These are phyloP conservation scores for Cephalotes varians DNA, from an alignment of 2,888 invertebrate species.

Conservation along the genomic window DNA sequence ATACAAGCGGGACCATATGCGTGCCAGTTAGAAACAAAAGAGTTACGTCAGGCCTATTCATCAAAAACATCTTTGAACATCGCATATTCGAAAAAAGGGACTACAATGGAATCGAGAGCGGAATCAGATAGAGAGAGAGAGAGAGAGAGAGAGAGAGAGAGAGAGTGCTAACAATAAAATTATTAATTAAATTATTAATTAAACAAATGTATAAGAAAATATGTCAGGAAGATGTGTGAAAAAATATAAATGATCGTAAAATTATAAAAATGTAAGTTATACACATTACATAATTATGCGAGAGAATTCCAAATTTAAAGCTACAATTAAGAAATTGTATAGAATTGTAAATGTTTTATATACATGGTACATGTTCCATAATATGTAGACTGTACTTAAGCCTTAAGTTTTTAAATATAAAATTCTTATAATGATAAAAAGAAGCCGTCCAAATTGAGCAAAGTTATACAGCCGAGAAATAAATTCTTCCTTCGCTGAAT, in stretches of 20 bases:
- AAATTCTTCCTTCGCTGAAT: conserved; percentile 15
- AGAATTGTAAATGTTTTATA: background rate
- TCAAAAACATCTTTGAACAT: conserved; percentile 72
- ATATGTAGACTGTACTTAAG: background rate
- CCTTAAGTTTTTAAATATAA: background rate
- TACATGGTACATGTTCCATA: background rate
- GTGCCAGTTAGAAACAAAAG: conserved; percentile 74
- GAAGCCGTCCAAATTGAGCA: conserved; percentile 5
- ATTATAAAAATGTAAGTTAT: background rate
- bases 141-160: too few relatives aligned
- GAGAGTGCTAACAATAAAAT: too few relatives aligned
- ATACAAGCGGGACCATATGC: conserved; percentile 61
- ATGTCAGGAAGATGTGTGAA: background rate
- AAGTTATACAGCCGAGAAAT: conserved; percentile 32
- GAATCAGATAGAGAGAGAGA: too few relatives aligned
- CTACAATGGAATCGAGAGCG: too few relatives aligned
- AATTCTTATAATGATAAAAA: conserved; percentile 29
- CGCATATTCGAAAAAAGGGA: conserved; percentile 58
- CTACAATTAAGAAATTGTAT: background rate
- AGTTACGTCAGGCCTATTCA: conserved; percentile 77
- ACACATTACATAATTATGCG: background rate
- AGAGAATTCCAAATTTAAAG: background rate
- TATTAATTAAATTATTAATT: background rate
- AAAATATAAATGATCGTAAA: background rate
- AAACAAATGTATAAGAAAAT: background rate